Evolutionary conservation across 2,113 vertebrate genomes (phyloP).

Genomic region (Varanus komodoensis): DNA sequence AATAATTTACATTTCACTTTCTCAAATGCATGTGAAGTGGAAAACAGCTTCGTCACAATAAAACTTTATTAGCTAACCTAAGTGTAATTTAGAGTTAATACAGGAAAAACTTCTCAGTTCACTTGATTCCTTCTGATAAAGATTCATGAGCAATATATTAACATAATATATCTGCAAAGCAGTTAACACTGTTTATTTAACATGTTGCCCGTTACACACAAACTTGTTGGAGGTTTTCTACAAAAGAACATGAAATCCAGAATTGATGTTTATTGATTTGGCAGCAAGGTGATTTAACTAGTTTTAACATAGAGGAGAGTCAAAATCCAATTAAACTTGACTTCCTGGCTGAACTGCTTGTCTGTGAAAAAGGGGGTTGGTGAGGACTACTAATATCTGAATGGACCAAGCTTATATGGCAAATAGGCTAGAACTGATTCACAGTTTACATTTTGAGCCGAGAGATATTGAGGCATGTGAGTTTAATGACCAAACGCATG

Average conservation of each 20-base stretch:
- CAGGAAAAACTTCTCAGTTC: conserved; percentile 64
- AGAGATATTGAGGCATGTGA: not conserved
- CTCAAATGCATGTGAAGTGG: conserved; percentile 63
- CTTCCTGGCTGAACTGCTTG: conserved; percentile 31
- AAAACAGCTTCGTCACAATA: conserved; percentile 67
- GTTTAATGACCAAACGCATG: not conserved
- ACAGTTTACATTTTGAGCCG: not conserved
- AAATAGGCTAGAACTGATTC: not conserved
- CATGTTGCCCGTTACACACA: conserved; percentile 29
- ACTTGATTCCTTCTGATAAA: conserved; percentile 66
- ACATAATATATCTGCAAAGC: conserved; percentile 62
- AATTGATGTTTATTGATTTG: conserved; percentile 48
- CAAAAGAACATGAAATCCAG: conserved; percentile 23
- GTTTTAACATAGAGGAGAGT: conserved; percentile 47
- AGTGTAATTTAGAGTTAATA: conserved; percentile 70
- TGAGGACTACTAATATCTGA: not conserved
- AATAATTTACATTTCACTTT: conserved; percentile 72
- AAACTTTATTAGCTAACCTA: conserved; percentile 68
- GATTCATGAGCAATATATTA: conserved; percentile 62
- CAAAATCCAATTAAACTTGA: conserved; percentile 49
- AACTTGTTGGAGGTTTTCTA: conserved; percentile 36
- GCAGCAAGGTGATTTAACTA: conserved; percentile 37
- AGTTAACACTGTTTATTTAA: conserved; percentile 67
- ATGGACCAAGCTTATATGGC: not conserved
- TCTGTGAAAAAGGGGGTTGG: not conserved